phyloP scores from a whole-genome alignment of 2,888 invertebrate species.

The Andrena camellia region DNA sequence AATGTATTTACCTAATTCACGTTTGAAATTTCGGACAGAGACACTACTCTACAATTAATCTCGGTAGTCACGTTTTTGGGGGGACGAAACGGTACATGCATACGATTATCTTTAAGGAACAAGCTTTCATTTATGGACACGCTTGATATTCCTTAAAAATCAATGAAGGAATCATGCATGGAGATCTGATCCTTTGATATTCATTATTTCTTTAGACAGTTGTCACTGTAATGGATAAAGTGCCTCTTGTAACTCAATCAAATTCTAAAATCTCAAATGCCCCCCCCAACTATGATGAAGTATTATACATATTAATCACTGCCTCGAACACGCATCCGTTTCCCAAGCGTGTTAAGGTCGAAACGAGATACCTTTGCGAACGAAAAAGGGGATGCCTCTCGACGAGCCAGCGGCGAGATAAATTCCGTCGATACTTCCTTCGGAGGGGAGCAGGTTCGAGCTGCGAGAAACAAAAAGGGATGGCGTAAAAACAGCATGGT shows the following conservation, averaged over 20 bases:
- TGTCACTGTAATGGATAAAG: too few relatives aligned
- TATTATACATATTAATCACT: too few relatives aligned
- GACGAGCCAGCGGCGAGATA: neutral
- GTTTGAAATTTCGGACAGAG: conserved; percentile 21
- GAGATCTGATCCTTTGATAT: too few relatives aligned
- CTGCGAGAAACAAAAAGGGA: neutral
- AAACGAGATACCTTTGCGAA: neutral
- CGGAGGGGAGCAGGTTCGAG: neutral
- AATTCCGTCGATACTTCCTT: conserved; percentile 5
- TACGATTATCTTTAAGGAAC: too few relatives aligned
- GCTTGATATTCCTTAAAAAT: too few relatives aligned
- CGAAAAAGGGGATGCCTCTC: neutral
- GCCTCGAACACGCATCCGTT: too few relatives aligned
- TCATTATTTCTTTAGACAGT: too few relatives aligned
- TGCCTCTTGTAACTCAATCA: too few relatives aligned
- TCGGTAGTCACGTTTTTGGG: neutral
- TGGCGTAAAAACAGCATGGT: neutral
- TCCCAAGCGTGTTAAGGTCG: neutral
- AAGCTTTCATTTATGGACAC: too few relatives aligned
- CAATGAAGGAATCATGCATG: too few relatives aligned
- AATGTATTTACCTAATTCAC: conserved; percentile 50
- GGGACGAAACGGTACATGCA: neutral
- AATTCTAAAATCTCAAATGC: too few relatives aligned
- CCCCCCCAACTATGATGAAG: too few relatives aligned
- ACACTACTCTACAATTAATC: neutral